Base-by-base conservation (phyloP, 1,140 invertebrate species). In the Pygmarrhopalites habei region DNA sequence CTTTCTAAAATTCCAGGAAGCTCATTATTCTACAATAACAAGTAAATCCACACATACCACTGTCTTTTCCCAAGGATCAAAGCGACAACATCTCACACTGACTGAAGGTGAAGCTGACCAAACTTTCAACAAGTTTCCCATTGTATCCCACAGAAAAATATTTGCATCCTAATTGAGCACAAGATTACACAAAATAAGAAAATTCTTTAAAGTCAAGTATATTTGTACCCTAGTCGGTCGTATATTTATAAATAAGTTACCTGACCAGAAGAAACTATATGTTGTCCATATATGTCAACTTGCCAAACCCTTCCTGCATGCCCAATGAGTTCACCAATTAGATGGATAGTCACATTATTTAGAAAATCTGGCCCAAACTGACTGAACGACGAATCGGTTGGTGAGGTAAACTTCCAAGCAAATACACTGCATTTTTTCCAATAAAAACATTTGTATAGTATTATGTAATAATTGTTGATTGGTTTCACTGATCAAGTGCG, bases 251-350 rank as follows among this genome's bases (percentile, higher is more conserved):
- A 10, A 10, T 39, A 7, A 39, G 10, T 39, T 10, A 49, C 46
- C 46, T 49, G 46, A 12, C 46, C 46, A 49, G 46, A 10, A 19
- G 46, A 49, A 49, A 49, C 46, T 12, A 49, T 49, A 49, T 19
- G 23, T 12, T 49, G 7, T 7, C 19, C 46, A 23, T 7, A 10
- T 14, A 49, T 49, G 23, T 49, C 46, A 12, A 49, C 46, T 14
- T 49, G 14, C 46, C 46, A 49, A 49, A 49, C 46, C 19, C 46
- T 14, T 7, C 46, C 46, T 7, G 46, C 23, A 23, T 49, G 46
- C 12, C 46, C 46, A 14, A 49, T 23, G 12, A 49, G 12, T 49
- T 49, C 46, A 23, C 46, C 10, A 15, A 49, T 49, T 19, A 49
- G 39, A n/a, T n/a, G 12, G n/a, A 41, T n/a, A 12, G 39, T 12